Percentiles rank a stretch among this genome's conserved stretches.
Evolutionary conservation across 1,140 invertebrate species (phyloP).

Genomic region (Monochamus saltuarius): DNA sequence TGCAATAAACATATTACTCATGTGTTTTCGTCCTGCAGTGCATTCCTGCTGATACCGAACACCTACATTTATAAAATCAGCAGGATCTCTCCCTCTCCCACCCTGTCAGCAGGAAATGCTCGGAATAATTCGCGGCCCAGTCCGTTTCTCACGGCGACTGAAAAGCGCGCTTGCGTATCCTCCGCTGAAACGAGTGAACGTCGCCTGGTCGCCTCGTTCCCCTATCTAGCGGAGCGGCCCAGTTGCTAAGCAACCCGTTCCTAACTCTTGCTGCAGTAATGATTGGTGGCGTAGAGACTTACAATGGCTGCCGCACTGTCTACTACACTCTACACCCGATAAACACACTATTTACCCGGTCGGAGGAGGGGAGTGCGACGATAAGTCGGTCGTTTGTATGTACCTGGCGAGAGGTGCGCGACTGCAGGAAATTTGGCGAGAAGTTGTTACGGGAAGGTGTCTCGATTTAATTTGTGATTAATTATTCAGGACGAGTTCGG

Average conservation of each 20-base stretch:
- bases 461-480: too few species aligned
- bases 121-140: neutral
- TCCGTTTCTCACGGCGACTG: neutral
- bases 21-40: too few species aligned
- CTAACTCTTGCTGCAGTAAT: slow-evolving; percentile 43
- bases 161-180: neutral
- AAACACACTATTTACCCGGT: slow-evolving; percentile 38
- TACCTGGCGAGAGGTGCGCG: neutral
- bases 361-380: slow-evolving; percentile 1
- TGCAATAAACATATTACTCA: too few species aligned
- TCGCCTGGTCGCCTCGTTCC: neutral
- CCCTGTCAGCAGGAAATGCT: too few species aligned
- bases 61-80: too few species aligned
- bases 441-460: too few species aligned
- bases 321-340: slow-evolving; percentile 33
- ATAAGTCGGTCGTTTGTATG: neutral
- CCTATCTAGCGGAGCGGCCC: slow-evolving; percentile 5
- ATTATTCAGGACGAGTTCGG: neutral
- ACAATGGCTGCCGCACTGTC: slow-evolving; percentile 38
- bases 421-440: too few species aligned
- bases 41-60: too few species aligned
- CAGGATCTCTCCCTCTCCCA: too few species aligned
- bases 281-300: slow-evolving; percentile 41
- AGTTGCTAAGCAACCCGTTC: slow-evolving; percentile 42
- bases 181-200: neutral